Conservation (phyloP, 2,113 vertebrate genomes). For the Plectropomus leopardus region DNA sequence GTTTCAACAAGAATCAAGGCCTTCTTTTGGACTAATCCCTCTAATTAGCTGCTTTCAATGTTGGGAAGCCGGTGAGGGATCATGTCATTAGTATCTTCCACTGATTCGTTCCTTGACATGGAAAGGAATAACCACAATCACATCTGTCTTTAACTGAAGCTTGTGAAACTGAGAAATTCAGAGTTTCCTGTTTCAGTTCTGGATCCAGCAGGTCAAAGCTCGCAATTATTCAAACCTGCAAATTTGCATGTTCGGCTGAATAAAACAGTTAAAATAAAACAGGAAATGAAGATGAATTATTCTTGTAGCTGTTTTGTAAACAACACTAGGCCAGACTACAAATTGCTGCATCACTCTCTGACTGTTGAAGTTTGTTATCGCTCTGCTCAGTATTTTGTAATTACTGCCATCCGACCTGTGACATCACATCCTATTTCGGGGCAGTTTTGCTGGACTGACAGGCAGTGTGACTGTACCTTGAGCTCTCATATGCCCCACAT, state of each 20-base stretch:
- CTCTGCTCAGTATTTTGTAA: slow-evolving; percentile 12
- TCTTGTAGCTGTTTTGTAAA: slow-evolving; percentile 23
- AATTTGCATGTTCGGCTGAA: not conserved
- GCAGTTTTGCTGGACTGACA: slow-evolving; percentile 1
- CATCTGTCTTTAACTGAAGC: slow-evolving; percentile 1
- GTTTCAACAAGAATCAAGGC: not conserved
- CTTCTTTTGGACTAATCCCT: not conserved
- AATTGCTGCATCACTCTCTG: slow-evolving; percentile 12
- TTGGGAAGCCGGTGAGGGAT: not conserved
- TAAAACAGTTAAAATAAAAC: not conserved
- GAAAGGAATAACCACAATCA: not conserved
- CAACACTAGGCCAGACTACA: not conserved
- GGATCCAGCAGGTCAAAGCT: slow-evolving; percentile 25
- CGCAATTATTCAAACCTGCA: slow-evolving; percentile 10
- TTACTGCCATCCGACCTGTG: not conserved
- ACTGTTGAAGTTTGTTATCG: slow-evolving; percentile 1
- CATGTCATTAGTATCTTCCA: not conserved
- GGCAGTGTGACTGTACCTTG: slow-evolving; percentile 7
- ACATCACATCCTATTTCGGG: not conserved
- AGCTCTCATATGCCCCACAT: slow-evolving; percentile 24
- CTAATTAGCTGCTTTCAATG: not conserved
- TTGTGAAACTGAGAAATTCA: slow-evolving; percentile 1
- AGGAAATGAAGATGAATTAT: slow-evolving; percentile 20
- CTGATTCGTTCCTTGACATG: no score
- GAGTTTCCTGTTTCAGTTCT: not conserved